Conservation (phyloP, 2,888 invertebrate genomes). For the Diloba caeruleocephala region DNA sequence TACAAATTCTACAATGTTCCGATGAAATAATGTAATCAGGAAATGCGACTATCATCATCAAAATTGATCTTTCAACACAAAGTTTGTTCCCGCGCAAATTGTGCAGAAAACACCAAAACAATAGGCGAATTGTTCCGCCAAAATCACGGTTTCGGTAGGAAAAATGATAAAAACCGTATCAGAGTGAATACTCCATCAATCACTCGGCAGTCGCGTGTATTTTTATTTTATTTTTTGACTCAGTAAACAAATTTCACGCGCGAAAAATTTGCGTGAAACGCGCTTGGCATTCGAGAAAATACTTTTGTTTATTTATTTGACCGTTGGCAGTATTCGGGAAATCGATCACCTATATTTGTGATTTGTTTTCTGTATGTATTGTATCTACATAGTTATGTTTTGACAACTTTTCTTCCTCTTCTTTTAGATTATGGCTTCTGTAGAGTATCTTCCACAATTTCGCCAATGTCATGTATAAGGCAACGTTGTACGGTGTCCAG, state of each 20-base stretch:
- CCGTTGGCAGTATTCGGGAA: too few relatives aligned
- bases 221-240: slow-evolving; percentile 38
- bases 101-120: slow-evolving; percentile 48
- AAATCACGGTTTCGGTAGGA: slow-evolving; percentile 33
- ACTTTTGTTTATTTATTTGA: too few relatives aligned
- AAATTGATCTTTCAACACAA: slow-evolving; percentile 33
- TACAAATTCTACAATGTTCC: slow-evolving; percentile 22
- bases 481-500: too few relatives aligned
- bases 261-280: slow-evolving; percentile 19
- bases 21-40: slow-evolving; percentile 1
- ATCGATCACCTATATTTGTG: too few relatives aligned
- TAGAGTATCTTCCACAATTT: too few relatives aligned
- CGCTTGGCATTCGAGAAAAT: slow-evolving; percentile 1
- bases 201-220: slow-evolving; percentile 41
- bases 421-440: too few relatives aligned
- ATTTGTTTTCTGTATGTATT: too few relatives aligned
- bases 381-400: too few relatives aligned
- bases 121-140: slow-evolving; percentile 36
- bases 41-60: slow-evolving; percentile 29
- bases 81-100: slow-evolving; percentile 33
- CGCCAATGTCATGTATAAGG: too few relatives aligned
- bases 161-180: slow-evolving; percentile 48
- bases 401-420: too few relatives aligned
- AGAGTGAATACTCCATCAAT: slow-evolving; percentile 50
- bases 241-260: slow-evolving; percentile 36